Evolutionary conservation across 2,888 invertebrate genomes (phyloP), one percentile per base, ranked within the genome.

Genomic region (Brachyptera putata): DNA sequence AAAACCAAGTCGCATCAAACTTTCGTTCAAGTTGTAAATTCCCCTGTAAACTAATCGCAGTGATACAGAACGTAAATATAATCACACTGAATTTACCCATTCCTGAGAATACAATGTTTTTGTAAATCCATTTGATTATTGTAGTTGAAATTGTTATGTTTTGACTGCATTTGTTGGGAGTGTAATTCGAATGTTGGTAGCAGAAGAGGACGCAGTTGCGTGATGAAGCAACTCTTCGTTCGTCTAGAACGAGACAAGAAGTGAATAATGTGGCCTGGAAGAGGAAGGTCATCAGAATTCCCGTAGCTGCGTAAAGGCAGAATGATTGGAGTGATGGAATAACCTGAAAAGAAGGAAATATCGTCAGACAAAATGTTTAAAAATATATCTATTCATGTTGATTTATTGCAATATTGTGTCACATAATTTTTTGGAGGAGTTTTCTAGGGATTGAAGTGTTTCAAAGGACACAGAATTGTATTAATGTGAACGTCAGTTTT

Each of bases 201-300:
- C 88, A 90, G 58, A 85, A 83, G 1, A 87, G 24, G 46, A 86
- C 68, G 1, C 87, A 84, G 70, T 89, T 88, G 67, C 85, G 76
- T 63, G 82, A 82, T 1, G 72, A 72, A 66, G 81, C 80, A 16
- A 87, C 77, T 69, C 89, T 77, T 68, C 71, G 76, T 60, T 87
- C 79, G 69, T 91, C 91, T 64, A 91, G 71, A 0, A 86, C 82
- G 68, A 91, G 84, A 64, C 86, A 84, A 1, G 89, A 89, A n/a
- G 87, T 83, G 74, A 90, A 91, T 73, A 90, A 88, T n/a, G 91
- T 90, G 4, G 88, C 81, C 67, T 88, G 87, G 69, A 84, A 86
- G 58, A 87, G 75, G 72, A 85, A 90, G 21, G 89, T 87, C 68
- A 87, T 83, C 61, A 89, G 78, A 1, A 91, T 87, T 16, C 89